Percentiles rank a stretch among this genome's conserved stretches.
Evolutionary conservation across 2,113 vertebrate genomes (phyloP).

Genomic region (Kobus ellipsiprymnus): DNA sequence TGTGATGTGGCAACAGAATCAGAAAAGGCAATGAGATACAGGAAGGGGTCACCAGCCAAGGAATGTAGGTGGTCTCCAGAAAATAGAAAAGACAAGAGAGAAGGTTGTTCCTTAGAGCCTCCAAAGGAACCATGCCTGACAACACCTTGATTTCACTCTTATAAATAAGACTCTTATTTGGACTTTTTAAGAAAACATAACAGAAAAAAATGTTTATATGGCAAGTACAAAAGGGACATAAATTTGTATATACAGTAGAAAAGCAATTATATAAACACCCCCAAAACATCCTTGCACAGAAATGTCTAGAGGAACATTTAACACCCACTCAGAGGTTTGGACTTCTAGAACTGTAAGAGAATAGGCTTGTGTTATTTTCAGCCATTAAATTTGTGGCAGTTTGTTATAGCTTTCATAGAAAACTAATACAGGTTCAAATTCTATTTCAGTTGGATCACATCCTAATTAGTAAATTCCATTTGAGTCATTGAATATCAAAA

Average conservation of each 20-base stretch:
- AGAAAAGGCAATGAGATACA: not conserved
- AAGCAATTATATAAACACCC: constrained; percentile 65
- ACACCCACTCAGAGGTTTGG: constrained; percentile 37
- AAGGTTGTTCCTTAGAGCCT: not conserved
- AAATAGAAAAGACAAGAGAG: not conserved
- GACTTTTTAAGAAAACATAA: constrained; percentile 39
- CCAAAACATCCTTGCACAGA: constrained; percentile 57
- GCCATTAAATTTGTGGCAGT: not conserved
- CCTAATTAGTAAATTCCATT: not conserved
- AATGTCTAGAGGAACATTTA: constrained; percentile 56
- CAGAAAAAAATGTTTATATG: constrained; percentile 68
- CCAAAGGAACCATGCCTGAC: not conserved
- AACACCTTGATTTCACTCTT: not conserved
- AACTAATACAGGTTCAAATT: not conserved
- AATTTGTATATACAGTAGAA: constrained; percentile 67
- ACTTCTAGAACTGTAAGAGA: not conserved
- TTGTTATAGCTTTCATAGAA: not conserved
- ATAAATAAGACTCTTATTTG: not conserved
- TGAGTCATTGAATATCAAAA: not conserved
- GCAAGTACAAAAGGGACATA: constrained; percentile 71
- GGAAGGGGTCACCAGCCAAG: not conserved
- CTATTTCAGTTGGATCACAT: not conserved
- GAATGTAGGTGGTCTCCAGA: not conserved
- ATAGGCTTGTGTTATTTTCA: not conserved
- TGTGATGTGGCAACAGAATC: not conserved